Base-by-base conservation (phyloP, 2,888 invertebrate species). In the Oxycera nigricornis region DNA sequence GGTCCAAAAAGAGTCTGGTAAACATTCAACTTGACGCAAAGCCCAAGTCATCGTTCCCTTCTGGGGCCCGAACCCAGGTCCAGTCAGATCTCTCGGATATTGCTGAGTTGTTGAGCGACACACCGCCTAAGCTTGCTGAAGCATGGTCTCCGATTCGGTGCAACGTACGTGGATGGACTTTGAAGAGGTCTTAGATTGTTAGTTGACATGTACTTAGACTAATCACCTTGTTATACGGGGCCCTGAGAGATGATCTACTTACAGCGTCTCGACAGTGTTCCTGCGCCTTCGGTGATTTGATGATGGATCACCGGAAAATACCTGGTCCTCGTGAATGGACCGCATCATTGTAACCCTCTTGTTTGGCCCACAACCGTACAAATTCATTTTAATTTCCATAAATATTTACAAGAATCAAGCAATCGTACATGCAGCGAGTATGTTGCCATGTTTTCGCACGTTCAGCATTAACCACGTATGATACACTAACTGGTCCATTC, bases 191-290 rank as follows among this genome's bases (percentile, higher is more conserved):
- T 70, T 70, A 39, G 70, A 70, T 70, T 52, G 70, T 70, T 70
- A 52, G 70, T 52, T 70, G 70, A 70, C 70, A 70, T 70, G 70
- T 70, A 70, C 70, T 70, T 70, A 70, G 70, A 70, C 70, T 70
- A 70, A 70, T 70, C 70, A 70, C 70, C 70, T 70, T 55, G 70
- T 70, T 70, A 70, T 52, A 31, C 35, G 46, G 52, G 39, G 70
- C 70, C 70, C 70, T 70, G 70, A 31, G 55, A 30, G 31, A 39
- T 62, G 62, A 62, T 62, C 55, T 22, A 24, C 22, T 17, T 20
- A 24, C 22, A 24, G 9, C 22, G 20, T 3, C 14, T 22, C 22
- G 2, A 11, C 24, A 4, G n/a, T 55, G 55, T 55, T 24, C 55
- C 24, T 22, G 20, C 9, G 55, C 55, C 55, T 20, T 22, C 17